These are phyloP conservation scores for Hylyphantes graminicola DNA, from an alignment of 1,140 invertebrate genomes.

Conservation along the genomic window DNA sequence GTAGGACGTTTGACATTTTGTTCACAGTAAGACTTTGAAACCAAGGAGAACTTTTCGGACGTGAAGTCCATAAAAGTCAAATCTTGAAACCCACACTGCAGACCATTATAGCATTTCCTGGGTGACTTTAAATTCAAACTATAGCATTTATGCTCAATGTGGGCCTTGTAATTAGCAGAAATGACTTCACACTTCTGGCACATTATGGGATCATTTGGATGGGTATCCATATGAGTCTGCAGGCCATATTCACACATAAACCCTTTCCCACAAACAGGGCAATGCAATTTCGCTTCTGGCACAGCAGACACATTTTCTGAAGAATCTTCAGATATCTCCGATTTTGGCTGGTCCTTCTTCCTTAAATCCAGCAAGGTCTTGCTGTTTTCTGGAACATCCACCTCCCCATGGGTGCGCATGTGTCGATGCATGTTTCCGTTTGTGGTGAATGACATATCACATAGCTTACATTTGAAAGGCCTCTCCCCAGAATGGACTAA, in stretches of 20 bases:
- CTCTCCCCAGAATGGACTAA: slow-evolving; percentile 80
- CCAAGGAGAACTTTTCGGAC: slow-evolving; percentile 80
- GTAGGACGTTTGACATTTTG: slow-evolving; percentile 75
- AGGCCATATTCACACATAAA: slow-evolving; percentile 74
- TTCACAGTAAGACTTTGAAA: slow-evolving; percentile 80
- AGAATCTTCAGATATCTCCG: neutral
- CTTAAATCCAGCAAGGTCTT: slow-evolving; percentile 16
- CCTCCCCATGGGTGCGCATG: slow-evolving; percentile 76
- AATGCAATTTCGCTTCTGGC: slow-evolving; percentile 37
- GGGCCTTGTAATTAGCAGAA: slow-evolving; percentile 74
- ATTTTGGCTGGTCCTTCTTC: slow-evolving; percentile 24
- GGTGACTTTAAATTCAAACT: slow-evolving; percentile 1
- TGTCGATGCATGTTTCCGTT: slow-evolving; percentile 91
- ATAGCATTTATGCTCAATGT: slow-evolving; percentile 59
- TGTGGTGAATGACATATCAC: slow-evolving; percentile 85
- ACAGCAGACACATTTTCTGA: slow-evolving; percentile 10
- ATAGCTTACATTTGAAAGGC: slow-evolving; percentile 82
- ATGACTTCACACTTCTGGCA: slow-evolving; percentile 77
- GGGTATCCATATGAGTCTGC: slow-evolving; percentile 77
- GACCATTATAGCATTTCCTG: slow-evolving; percentile 23
- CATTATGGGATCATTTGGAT: slow-evolving; percentile 77
- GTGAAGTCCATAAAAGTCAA: slow-evolving; percentile 84
- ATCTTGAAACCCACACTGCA: slow-evolving; percentile 76
- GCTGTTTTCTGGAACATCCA: slow-evolving; percentile 4
- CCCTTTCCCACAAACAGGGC: slow-evolving; percentile 71